These are phyloP conservation scores for Aporophyla lueneburgensis DNA, from an alignment of 2,888 invertebrate genomes.

Conservation along the genomic window DNA sequence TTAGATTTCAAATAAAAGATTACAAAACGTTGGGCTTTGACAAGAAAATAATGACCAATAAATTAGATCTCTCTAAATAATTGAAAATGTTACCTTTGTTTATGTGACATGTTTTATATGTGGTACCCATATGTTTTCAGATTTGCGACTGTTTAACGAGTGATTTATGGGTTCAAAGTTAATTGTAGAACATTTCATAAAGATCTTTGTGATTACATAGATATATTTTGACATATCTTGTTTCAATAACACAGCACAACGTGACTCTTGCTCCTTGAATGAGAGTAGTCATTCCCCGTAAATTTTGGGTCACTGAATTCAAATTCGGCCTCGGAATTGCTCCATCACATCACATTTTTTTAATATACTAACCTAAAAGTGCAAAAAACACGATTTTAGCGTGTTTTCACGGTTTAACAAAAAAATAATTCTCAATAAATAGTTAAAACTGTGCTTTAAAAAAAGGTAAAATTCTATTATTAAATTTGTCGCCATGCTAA, in stretches of 20 bases:
- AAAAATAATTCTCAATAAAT: no score
- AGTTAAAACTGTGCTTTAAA: no score
- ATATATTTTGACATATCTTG: not conserved
- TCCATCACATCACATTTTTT: no score
- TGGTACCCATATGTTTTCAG: slow-evolving; percentile 20
- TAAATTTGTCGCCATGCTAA: no score
- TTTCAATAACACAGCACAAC: not conserved
- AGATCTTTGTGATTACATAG: not conserved
- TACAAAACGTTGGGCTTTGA: slow-evolving; percentile 12
- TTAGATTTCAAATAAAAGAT: slow-evolving; percentile 4
- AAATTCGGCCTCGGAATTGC: no score
- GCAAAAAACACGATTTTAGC: no score
- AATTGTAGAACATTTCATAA: not conserved
- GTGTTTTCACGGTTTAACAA: no score
- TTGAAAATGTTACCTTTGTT: slow-evolving; percentile 13
- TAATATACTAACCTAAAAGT: no score
- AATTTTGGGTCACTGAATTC: no score
- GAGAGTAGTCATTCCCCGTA: no score
- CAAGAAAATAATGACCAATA: slow-evolving; percentile 30
- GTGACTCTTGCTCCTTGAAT: no score
- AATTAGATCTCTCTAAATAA: slow-evolving; percentile 21
- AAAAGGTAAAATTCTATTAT: no score
- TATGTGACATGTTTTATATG: slow-evolving; percentile 6
- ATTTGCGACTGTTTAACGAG: not conserved
- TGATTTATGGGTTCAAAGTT: not conserved